Conservation (phyloP, 53 echinoderm and acorn worm genomes). For the Zoroaster sp. region DNA sequence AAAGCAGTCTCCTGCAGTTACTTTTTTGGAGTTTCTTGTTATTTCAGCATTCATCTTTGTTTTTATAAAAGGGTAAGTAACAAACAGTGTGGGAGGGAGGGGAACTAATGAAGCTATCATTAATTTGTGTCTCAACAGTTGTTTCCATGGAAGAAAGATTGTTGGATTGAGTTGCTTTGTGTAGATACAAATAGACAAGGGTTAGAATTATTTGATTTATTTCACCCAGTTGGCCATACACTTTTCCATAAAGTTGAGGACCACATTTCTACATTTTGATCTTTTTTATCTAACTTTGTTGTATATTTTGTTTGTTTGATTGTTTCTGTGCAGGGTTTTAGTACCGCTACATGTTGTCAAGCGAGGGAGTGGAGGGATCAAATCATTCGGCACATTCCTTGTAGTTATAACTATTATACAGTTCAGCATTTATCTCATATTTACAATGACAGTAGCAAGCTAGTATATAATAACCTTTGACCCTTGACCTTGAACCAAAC, state of each 20-base stretch:
- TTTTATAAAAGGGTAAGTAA: conserved; percentile 94
- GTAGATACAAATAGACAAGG: no score
- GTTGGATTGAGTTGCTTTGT: neutral
- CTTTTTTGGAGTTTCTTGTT: conserved; percentile 76
- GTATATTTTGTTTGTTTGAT: neutral
- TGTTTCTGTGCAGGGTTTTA: conserved; percentile 67
- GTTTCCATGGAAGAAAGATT: neutral
- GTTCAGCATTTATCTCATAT: conserved; percentile 79
- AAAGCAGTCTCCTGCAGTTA: conserved; percentile 71
- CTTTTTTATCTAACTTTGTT: no score
- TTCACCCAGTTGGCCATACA: no score
- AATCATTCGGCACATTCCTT: conserved; percentile 93
- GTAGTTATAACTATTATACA: conserved; percentile 87
- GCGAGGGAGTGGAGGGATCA: conserved; percentile 84
- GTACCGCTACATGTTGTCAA: conserved; percentile 94
- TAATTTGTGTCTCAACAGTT: neutral
- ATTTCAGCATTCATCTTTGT: conserved; percentile 89
- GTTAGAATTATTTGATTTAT: no score
- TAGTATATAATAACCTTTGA: conserved; percentile 57
- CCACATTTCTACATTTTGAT: no score
- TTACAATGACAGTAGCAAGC: conserved; percentile 79
- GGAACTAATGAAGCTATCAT: neutral
- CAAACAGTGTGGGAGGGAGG: neutral
- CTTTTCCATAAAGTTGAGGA: no score
- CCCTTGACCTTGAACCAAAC: neutral